Evolutionary conservation across 2,797 vertebrate genomes (phyloP), one percentile per base, ranked within the genome.

Genomic region (Peromyscus eremicus): DNA sequence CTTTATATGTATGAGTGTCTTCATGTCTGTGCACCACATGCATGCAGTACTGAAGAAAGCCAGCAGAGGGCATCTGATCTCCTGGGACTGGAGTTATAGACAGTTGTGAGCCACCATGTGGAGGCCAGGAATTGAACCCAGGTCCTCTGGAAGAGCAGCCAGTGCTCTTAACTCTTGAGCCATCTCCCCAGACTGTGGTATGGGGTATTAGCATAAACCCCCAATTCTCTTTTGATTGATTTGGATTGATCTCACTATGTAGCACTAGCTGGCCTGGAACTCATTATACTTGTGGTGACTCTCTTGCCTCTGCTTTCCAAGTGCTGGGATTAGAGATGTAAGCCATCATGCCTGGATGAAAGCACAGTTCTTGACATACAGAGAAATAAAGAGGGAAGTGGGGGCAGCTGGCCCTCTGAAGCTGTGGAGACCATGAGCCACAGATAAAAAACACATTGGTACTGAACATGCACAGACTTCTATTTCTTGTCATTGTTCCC

Each of bases 291-390:
- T 87, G 66, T 49, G 62, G 17, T 34, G 27, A 49, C 64, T 68
- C 32, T 46, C 32, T 68, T 86, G 83, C 46, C 83, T 68, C 32
- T 70, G 43, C 29, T n/a, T 52, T 52, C 40, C 19, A 52, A 52
- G 12, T 70, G 12, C 83, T 52, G 27, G 29, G 43, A 77, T 77
- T 77, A 86, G n/a, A n/a, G n/a, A n/a, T n/a, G n/a, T n/a, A n/a
- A n/a, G n/a, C n/a, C n/a, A n/a, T n/a, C n/a, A n/a, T n/a, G n/a
- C n/a, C n/a, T n/a, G n/a, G n/a, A n/a, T n/a, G n/a, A n/a, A 40
- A 40, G 0, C 3, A 5, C 0, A 17, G 40, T 34, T 91, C 5
- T 60, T 40, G 34, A 32, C 6, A 32, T 0, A 43, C 0, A 70
- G 60, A 79, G 21, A 80, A 27, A 25, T 40, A 7, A 40, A 40